Base-by-base conservation (phyloP, 2,113 vertebrate genomes). In the Cervus canadensis region DNA sequence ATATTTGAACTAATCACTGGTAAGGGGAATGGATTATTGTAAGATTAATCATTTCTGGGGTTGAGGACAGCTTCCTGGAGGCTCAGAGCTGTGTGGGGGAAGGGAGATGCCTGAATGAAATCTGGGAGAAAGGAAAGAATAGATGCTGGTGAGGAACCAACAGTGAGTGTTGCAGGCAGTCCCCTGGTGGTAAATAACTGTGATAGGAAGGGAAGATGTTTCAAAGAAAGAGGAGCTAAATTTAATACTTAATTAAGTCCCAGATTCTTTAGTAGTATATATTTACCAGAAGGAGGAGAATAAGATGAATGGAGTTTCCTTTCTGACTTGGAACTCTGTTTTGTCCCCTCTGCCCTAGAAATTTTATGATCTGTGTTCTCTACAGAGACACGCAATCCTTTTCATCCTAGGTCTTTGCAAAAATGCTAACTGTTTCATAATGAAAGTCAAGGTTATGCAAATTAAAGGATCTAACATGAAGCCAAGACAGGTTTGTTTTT, bases 381-480 rank as follows among this genome's bases (percentile, higher is more conserved):
- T 60, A 7, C 9, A 26, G 43, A 95, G 82, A 74, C 40, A 91
- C 14, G 84, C n/a, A 76, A 92, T 94, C 71, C 48, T 94, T 92
- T 94, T 92, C 93, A 82, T 93, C 57, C 81, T 12, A 36, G 50
- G 54, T 76, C 71, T 89, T 92, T 76, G 84, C 54, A 94, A 85
- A 97, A 96, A 83, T 43, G 50, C 60, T 84, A 85, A 56, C 86
- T 62, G 60, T 94, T 96, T 96, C 54, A 83, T 83, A 74, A 90
- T 45, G 89, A 90, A 95, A 92, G 26, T 76, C 81, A 97, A 87
- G 33, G 48, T 78, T 93, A 54, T 56, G 62, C 26, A 83, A 89
- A 76, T 92, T 87, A 92, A 92, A 62, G 36, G 23, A 62, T 93
- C 48, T 90, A 40, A 54, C 43, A 21, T 84, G 91, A 95, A 87